Conservation (phyloP, 2,797 vertebrate species). For the Etheostoma perlongum region DNA sequence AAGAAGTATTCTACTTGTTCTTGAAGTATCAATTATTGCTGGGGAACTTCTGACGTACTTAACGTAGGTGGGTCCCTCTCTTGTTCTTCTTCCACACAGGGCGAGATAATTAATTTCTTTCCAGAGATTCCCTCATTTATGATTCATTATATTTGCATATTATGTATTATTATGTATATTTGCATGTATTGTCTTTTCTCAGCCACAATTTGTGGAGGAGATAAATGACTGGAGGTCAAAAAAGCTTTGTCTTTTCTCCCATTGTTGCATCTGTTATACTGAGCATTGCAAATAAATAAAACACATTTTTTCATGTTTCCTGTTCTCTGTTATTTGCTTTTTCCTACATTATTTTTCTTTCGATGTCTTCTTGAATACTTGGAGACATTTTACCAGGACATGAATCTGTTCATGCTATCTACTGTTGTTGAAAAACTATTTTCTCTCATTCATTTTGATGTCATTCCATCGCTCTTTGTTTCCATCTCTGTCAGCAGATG, state of each 20-base stretch:
- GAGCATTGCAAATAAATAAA: neutral
- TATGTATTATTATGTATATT: too few species aligned
- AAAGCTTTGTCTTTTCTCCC: neutral
- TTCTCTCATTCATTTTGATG: neutral
- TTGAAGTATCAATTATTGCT: neutral
- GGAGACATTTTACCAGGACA: neutral
- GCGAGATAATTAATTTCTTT: neutral
- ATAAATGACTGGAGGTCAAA: conserved; percentile 1
- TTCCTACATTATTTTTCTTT: neutral
- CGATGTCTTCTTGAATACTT: neutral
- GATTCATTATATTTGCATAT: neutral
- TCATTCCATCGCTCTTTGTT: neutral
- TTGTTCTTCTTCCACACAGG: neutral
- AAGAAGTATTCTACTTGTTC: too few species aligned
- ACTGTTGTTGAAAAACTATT: neutral
- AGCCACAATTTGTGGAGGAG: neutral
- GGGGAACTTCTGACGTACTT: neutral
- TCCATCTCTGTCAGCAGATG: neutral
- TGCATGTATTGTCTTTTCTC: neutral
- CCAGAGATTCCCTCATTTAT: too few species aligned
- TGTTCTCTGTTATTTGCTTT: neutral
- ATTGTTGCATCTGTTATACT: neutral
- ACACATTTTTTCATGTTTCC: neutral
- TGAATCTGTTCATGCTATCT: neutral
- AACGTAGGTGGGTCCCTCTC: neutral